phyloP scores from a whole-genome alignment of 1,140 invertebrate species.

The Hyposmocoma kahamanoa region DNA sequence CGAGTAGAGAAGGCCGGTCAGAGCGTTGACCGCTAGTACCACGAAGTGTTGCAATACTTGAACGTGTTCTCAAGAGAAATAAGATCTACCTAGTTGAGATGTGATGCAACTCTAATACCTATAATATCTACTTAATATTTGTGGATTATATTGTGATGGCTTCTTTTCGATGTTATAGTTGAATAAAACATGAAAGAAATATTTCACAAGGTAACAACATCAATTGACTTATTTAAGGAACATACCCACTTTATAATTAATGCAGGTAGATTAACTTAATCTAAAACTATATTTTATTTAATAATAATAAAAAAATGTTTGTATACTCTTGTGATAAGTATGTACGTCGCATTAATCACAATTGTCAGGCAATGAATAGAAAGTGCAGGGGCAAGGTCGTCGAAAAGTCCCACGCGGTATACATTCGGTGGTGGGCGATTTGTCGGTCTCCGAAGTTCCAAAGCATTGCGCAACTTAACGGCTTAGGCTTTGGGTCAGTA shows the following conservation, averaged over 20 bases:
- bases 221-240: too few species aligned
- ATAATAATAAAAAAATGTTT: background rate
- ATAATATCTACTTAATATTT: too few species aligned
- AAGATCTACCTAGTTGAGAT: slow-evolving; percentile 13
- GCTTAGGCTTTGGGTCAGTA: slow-evolving; percentile 7
- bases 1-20: background rate
- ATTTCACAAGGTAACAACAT: too few species aligned
- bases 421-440: background rate
- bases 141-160: too few species aligned
- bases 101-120: too few species aligned
- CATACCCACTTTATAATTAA: too few species aligned
- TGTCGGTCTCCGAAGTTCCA: slow-evolving; percentile 8
- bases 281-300: background rate
- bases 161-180: too few species aligned
- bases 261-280: too few species aligned
- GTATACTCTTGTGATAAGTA: too few species aligned
- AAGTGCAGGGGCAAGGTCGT: slow-evolving; percentile 29
- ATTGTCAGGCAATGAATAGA: slow-evolving; percentile 22
- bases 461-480: slow-evolving; percentile 17
- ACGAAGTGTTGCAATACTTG: slow-evolving; percentile 14
- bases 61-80: slow-evolving; percentile 13
- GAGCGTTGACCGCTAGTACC: slow-evolving; percentile 15
- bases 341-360: too few species aligned
- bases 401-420: background rate
- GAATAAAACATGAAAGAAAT: too few species aligned